These are phyloP conservation scores for Sebastes fasciatus DNA, from an alignment of 2,113 vertebrate genomes.

Conservation along the genomic window DNA sequence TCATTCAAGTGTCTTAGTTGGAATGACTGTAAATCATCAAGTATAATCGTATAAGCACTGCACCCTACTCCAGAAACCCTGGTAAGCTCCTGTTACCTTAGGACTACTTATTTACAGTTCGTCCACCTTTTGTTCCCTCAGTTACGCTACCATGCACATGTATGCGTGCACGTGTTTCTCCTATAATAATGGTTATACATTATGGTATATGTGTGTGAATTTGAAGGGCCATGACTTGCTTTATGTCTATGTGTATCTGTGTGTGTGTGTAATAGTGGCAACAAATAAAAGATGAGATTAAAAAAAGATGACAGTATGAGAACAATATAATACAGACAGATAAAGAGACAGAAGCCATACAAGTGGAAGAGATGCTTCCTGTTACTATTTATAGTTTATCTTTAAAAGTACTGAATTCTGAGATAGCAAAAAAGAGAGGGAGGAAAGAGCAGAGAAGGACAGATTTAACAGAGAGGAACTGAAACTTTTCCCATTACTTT, in stretches of 20 bases:
- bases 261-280: neutral
- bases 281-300: conserved; percentile 1
- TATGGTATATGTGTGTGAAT: neutral
- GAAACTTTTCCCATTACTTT: conserved; percentile 3
- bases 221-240: neutral
- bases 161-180: neutral
- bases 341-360: conserved; percentile 3
- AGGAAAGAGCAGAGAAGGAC: neutral
- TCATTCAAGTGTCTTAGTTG: neutral
- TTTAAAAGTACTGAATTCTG: conserved; percentile 13
- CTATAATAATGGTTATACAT: neutral
- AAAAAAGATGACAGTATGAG: conserved; percentile 11
- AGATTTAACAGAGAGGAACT: neutral
- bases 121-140: neutral
- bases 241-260: neutral
- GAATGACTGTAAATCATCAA: neutral
- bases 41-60: neutral
- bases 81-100: neutral
- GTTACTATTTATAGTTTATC: conserved; percentile 26
- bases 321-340: conserved; percentile 5
- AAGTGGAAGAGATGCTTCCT: neutral
- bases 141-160: neutral
- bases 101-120: neutral
- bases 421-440: neutral
- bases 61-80: neutral